phyloP scores from a whole-genome alignment of 2,113 vertebrate species.

The Gymnarchus niloticus region DNA sequence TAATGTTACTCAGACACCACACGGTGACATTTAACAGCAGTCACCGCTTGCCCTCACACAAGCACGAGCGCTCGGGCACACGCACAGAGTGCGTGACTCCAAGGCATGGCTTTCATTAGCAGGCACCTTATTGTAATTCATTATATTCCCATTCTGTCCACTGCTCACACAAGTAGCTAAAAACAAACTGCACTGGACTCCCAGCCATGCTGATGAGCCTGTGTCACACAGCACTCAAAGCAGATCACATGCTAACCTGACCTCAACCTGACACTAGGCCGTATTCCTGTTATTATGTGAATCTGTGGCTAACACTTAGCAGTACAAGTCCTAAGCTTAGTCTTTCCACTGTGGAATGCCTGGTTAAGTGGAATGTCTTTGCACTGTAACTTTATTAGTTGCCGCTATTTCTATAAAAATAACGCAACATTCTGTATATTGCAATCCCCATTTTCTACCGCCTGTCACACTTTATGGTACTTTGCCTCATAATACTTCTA shows the following conservation, averaged over 20 bases:
- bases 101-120: not conserved
- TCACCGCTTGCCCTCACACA: conserved; percentile 35
- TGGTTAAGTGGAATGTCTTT: too few relatives aligned
- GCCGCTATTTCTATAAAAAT: too few relatives aligned
- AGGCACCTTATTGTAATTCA: not conserved
- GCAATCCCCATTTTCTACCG: too few relatives aligned
- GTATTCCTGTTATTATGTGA: not conserved
- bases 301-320: not conserved
- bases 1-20: not conserved
- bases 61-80: conserved; percentile 15
- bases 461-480: too few relatives aligned
- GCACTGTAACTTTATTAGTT: too few relatives aligned
- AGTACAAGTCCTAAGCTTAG: not conserved
- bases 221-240: not conserved
- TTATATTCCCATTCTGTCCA: not conserved
- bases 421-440: too few relatives aligned
- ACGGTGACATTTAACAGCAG: not conserved
- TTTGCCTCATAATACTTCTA: too few relatives aligned
- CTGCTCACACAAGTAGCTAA: not conserved
- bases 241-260: not conserved
- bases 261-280: not conserved
- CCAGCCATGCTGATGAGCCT: not conserved
- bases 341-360: too few relatives aligned
- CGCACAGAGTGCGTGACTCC: not conserved
- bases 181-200: not conserved